These are phyloP conservation scores for Antennarius maculatus DNA, from an alignment of 2,797 vertebrate genomes.

Conservation along the genomic window DNA sequence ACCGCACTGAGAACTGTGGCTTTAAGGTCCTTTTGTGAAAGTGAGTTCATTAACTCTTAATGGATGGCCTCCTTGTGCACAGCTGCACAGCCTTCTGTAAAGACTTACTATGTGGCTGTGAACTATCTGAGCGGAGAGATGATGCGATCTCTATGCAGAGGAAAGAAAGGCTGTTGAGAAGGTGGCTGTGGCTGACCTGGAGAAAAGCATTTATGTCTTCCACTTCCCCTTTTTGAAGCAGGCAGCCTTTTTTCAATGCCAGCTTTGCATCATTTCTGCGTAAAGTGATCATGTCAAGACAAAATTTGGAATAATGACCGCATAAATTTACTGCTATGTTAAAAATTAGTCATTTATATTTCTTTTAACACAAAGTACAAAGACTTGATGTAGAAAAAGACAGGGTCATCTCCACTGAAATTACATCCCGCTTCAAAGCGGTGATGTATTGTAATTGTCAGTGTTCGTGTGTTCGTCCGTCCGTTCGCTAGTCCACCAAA, in stretches of 20 bases:
- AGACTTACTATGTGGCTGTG: slow-evolving; percentile 54
- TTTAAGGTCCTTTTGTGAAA: slow-evolving; percentile 84
- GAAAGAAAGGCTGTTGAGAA: slow-evolving; percentile 42
- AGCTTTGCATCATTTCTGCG: slow-evolving; percentile 6
- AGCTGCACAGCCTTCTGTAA: slow-evolving; percentile 59
- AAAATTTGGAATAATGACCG: neutral
- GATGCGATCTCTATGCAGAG: slow-evolving; percentile 45
- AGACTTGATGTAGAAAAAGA: neutral
- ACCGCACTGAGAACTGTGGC: slow-evolving; percentile 77
- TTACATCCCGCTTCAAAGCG: no score
- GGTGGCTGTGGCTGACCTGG: slow-evolving; percentile 55
- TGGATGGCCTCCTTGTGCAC: slow-evolving; percentile 72
- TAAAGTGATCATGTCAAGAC: slow-evolving; percentile 14
- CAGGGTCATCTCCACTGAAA: slow-evolving; percentile 1
- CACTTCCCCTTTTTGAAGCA: slow-evolving; percentile 26
- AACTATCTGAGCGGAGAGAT: slow-evolving; percentile 48
- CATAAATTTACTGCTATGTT: neutral
- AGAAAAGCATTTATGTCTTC: slow-evolving; percentile 54
- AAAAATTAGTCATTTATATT: neutral
- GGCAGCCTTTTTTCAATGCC: slow-evolving; percentile 19
- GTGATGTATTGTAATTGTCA: no score
- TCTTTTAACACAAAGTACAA: neutral
- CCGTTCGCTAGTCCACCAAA: no score
- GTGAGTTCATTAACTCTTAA: slow-evolving; percentile 85
- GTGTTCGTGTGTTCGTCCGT: no score